These are phyloP conservation scores for Scolopax rusticola DNA, from an alignment of 2,797 vertebrate species.

Conservation along the genomic window DNA sequence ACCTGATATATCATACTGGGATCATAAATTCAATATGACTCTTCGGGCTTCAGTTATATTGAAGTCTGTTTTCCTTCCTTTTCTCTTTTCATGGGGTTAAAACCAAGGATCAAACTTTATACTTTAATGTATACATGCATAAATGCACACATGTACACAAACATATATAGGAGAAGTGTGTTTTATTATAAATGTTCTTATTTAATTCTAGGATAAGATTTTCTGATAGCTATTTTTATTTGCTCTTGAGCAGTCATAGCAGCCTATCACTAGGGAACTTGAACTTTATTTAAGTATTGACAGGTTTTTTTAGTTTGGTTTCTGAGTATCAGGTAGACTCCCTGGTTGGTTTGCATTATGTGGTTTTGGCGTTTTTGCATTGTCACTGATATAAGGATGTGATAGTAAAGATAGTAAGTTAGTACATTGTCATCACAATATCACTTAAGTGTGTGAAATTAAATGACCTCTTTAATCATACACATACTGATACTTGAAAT, in stretches of 20 bases:
- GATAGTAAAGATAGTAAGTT: background rate
- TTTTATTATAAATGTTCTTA: background rate
- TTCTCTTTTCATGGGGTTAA: background rate
- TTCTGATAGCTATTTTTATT: background rate
- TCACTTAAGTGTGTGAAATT: background rate
- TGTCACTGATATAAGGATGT: background rate
- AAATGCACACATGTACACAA: rapidly evolving
- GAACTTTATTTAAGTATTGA: background rate
- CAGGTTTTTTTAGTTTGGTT: background rate
- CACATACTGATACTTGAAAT: background rate
- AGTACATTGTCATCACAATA: background rate
- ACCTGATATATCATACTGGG: background rate
- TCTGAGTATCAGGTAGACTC: background rate
- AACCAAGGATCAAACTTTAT: background rate
- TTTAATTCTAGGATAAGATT: background rate
- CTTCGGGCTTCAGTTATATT: background rate
- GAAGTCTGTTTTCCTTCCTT: background rate
- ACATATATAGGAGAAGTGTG: background rate
- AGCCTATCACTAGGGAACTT: background rate
- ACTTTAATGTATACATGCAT: background rate
- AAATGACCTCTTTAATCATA: background rate
- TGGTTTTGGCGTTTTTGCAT: background rate
- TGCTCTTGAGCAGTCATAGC: background rate
- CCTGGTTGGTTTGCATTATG: background rate
- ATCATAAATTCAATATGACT: background rate